Percentiles rank a stretch among this genome's conserved stretches.
Conservation (phyloP, 2,888 invertebrate genomes). For the Hedya salicella region DNA sequence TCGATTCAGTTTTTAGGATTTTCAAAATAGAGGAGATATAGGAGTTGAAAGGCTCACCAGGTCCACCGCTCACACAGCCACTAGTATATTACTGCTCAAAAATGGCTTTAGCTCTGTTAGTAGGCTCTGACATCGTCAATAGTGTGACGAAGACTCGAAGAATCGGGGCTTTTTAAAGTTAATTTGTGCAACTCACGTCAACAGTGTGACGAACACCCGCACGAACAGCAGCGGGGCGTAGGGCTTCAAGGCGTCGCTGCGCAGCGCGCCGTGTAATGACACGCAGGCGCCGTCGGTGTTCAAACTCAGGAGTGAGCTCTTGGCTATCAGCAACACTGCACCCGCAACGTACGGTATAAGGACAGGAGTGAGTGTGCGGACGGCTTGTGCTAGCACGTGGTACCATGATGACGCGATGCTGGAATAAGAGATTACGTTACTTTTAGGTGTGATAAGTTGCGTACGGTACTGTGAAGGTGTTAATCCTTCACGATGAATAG, state of each 20-base stretch:
- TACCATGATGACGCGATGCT: constrained; percentile 85
- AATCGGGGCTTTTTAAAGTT: too few relatives aligned
- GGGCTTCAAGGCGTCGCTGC: constrained; percentile 84
- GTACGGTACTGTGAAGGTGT: too few relatives aligned
- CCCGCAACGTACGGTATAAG: constrained; percentile 88
- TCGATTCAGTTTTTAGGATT: too few relatives aligned
- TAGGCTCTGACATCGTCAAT: too few relatives aligned
- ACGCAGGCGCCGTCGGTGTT: constrained; percentile 62
- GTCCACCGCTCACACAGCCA: too few relatives aligned
- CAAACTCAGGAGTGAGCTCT: constrained; percentile 62
- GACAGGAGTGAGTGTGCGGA: constrained; percentile 87
- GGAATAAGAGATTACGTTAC: constrained; percentile 47
- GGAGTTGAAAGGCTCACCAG: too few relatives aligned
- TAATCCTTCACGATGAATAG: too few relatives aligned
- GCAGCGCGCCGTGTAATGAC: constrained; percentile 84
- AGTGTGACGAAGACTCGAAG: constrained; percentile 75
- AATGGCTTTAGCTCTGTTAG: too few relatives aligned
- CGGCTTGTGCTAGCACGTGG: constrained; percentile 86
- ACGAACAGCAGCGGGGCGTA: constrained; percentile 82
- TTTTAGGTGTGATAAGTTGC: background rate
- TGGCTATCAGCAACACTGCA: constrained; percentile 86
- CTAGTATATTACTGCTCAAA: too few relatives aligned
- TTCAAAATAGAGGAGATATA: too few relatives aligned
- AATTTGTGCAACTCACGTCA: constrained; percentile 85
- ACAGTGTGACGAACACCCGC: constrained; percentile 67